phyloP scores from a whole-genome alignment of 2,797 vertebrate species.

The Glossophaga mutica region DNA sequence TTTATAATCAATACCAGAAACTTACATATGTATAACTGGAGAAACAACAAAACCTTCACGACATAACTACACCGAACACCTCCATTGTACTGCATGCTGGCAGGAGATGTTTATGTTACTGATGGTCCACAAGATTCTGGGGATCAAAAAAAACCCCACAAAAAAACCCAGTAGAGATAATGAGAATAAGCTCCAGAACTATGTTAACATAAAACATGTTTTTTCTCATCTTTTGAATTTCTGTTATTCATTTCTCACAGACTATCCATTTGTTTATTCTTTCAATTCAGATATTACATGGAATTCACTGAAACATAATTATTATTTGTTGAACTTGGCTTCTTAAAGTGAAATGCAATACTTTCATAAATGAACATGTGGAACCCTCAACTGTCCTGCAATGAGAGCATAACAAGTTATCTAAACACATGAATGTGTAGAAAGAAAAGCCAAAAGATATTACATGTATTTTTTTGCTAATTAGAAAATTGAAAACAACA shows the following conservation, averaged over 20 bases:
- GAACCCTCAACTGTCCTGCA: background rate
- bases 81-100: background rate
- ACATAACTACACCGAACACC: background rate
- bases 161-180: background rate
- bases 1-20: background rate
- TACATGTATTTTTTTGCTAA: background rate
- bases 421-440: background rate
- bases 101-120: background rate
- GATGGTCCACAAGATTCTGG: background rate
- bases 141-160: background rate
- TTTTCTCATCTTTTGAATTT: constrained; percentile 25
- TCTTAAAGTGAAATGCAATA: constrained; percentile 39
- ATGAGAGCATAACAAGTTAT: background rate
- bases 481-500: constrained; percentile 30
- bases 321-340: constrained; percentile 61
- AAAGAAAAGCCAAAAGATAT: constrained; percentile 24
- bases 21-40: background rate
- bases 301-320: constrained; percentile 41
- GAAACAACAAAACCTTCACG: background rate
- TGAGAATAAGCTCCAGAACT: background rate
- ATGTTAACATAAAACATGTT: background rate
- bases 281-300: constrained; percentile 16
- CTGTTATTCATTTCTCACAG: constrained; percentile 27
- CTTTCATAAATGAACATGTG: background rate
- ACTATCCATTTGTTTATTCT: constrained; percentile 41